phyloP scores from a whole-genome alignment of 2,888 invertebrate genomes.

The Drosophila macrospina region DNA sequence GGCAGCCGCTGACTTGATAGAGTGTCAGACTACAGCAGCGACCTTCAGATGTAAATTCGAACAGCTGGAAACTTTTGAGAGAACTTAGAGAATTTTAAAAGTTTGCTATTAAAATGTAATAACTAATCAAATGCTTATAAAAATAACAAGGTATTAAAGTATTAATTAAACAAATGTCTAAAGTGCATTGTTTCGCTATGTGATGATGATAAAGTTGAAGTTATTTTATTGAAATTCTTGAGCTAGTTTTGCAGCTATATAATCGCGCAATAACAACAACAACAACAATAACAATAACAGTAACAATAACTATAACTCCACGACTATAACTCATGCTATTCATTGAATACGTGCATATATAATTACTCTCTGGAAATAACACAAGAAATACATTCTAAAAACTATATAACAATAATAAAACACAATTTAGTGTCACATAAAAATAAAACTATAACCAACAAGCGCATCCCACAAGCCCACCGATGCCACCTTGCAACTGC shows the following conservation, averaged over 20 bases:
- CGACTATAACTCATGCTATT: slow-evolving; percentile 55
- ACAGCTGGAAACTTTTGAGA: slow-evolving; percentile 22
- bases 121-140: slow-evolving; percentile 13
- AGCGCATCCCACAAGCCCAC: slow-evolving; percentile 38
- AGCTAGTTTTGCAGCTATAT: slow-evolving; percentile 39
- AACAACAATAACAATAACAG: slow-evolving; percentile 9
- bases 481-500: slow-evolving; percentile 26
- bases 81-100: background rate
- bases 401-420: slow-evolving; percentile 60
- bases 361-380: slow-evolving; percentile 46
- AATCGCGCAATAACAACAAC: slow-evolving; percentile 19
- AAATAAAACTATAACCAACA: slow-evolving; percentile 33
- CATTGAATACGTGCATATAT: slow-evolving; percentile 57
- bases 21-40: slow-evolving; percentile 23
- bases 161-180: background rate
- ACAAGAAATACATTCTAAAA: slow-evolving; percentile 62
- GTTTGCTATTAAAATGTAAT: background rate
- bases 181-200: slow-evolving; percentile 4
- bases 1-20: slow-evolving; percentile 2
- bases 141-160: background rate
- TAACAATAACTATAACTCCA: slow-evolving; percentile 15
- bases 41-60: slow-evolving; percentile 41
- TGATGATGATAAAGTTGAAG: no score
- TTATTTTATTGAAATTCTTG: slow-evolving; percentile 53
- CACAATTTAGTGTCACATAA: slow-evolving; percentile 69